A percentile compares a stretch with the other conserved stretches of the same genome.
phyloP scores from a whole-genome alignment of 1,140 invertebrate genomes.

The Tetranychus cinnabarinus region DNA sequence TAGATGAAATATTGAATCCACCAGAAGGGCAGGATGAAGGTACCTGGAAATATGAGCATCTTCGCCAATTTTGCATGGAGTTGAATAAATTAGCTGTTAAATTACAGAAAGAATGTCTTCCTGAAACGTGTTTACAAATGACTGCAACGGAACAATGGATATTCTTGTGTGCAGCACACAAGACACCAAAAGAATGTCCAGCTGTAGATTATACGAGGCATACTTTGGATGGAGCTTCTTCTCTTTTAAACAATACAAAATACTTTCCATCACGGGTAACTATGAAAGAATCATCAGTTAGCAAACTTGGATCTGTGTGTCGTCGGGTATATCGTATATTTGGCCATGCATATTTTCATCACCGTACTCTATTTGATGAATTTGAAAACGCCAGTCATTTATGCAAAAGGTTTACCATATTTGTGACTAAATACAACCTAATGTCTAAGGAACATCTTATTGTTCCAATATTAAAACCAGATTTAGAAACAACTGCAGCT shows the following conservation, averaged over 20 bases:
- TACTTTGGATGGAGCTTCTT: slow-evolving; percentile 95
- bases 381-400: slow-evolving; percentile 90
- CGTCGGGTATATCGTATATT: slow-evolving; percentile 96
- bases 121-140: slow-evolving; percentile 94
- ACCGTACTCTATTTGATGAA: slow-evolving; percentile 83
- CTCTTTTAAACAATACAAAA: slow-evolving; percentile 95
- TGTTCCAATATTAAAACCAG: slow-evolving; percentile 62
- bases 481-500: background rate
- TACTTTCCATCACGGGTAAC: slow-evolving; percentile 99
- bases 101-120: slow-evolving; percentile 63
- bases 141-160: slow-evolving; percentile 99
- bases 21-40: slow-evolving; percentile 95
- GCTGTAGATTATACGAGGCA: slow-evolving; percentile 98
- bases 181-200: slow-evolving; percentile 98
- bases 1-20: slow-evolving; percentile 80
- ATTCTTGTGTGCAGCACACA: slow-evolving; percentile 96
- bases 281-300: slow-evolving; percentile 94
- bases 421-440: slow-evolving; percentile 93
- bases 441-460: slow-evolving; percentile 84
- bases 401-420: slow-evolving; percentile 86
- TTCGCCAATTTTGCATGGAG: slow-evolving; percentile 97
- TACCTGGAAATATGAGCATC: slow-evolving; percentile 99
- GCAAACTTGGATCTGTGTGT: slow-evolving; percentile 93
- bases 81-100: slow-evolving; percentile 84
- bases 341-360: slow-evolving; percentile 98